A percentile compares a stretch with the other conserved stretches of the same genome.
These are phyloP conservation scores for Typhlichthys subterraneus DNA, from an alignment of 2,797 vertebrate species.

Conservation along the genomic window DNA sequence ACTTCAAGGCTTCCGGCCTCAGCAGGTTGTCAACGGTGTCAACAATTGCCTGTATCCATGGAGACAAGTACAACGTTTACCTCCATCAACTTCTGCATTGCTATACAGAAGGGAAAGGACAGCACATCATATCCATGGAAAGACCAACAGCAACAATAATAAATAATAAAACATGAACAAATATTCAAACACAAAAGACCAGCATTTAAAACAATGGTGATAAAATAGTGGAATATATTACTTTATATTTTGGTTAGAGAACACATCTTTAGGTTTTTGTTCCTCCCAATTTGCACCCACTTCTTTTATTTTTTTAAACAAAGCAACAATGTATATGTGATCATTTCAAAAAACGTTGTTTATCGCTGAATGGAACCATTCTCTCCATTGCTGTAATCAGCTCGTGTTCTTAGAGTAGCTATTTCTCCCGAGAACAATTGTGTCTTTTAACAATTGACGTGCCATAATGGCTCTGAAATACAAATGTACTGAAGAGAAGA, in stretches of 20 bases:
- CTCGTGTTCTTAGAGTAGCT: constrained; percentile 61
- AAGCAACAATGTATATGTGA: constrained; percentile 44
- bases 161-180: constrained; percentile 38
- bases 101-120: constrained; percentile 42
- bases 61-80: constrained; percentile 73
- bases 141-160: constrained; percentile 49
- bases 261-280: constrained; percentile 27
- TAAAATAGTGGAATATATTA: constrained; percentile 35
- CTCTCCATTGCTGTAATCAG: constrained; percentile 22
- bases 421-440: constrained; percentile 40
- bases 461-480: constrained; percentile 41
- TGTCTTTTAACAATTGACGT: constrained; percentile 62
- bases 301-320: constrained; percentile 26
- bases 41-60: constrained; percentile 93
- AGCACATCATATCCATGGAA: constrained; percentile 63
- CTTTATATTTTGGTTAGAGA: constrained; percentile 39
- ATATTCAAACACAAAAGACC: constrained; percentile 26
- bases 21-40: constrained; percentile 99
- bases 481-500: constrained; percentile 41
- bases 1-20: constrained; percentile 93
- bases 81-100: constrained; percentile 45
- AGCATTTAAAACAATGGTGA: constrained; percentile 53
- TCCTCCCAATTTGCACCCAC: constrained; percentile 7
- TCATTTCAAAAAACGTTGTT: constrained; percentile 34
- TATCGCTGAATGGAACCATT: constrained; percentile 32